These are phyloP conservation scores for Pterocles orientalis DNA, from an alignment of 2,113 vertebrate species.

Conservation along the genomic window DNA sequence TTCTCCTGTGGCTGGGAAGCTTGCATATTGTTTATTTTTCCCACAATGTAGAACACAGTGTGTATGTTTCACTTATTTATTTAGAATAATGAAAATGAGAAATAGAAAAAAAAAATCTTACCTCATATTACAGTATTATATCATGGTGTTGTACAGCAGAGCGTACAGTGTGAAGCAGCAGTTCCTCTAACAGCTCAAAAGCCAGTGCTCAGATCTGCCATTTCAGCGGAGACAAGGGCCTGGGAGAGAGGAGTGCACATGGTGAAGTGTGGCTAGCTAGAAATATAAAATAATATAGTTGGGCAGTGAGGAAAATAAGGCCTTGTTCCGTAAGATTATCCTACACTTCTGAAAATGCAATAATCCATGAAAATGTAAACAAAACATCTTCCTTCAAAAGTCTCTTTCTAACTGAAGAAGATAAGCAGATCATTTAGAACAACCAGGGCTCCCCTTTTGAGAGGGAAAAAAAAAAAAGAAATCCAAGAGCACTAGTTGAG, in stretches of 20 bases:
- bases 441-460: background rate
- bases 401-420: background rate
- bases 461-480: too few relatives aligned
- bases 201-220: background rate
- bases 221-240: background rate
- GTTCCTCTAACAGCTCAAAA: background rate
- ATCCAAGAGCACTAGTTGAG: background rate
- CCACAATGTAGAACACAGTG: background rate
- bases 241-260: background rate
- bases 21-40: background rate
- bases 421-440: background rate
- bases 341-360: background rate
- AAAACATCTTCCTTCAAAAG: background rate
- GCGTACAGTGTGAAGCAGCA: background rate
- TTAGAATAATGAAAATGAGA: background rate
- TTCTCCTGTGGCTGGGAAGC: background rate
- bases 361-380: background rate
- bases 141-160: background rate
- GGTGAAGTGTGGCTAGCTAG: background rate
- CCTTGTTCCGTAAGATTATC: background rate
- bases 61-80: background rate
- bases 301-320: background rate
- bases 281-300: background rate
- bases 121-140: background rate
- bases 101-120: background rate